Conservation (phyloP, 1,140 invertebrate species). For the Brachionus angularis region DNA sequence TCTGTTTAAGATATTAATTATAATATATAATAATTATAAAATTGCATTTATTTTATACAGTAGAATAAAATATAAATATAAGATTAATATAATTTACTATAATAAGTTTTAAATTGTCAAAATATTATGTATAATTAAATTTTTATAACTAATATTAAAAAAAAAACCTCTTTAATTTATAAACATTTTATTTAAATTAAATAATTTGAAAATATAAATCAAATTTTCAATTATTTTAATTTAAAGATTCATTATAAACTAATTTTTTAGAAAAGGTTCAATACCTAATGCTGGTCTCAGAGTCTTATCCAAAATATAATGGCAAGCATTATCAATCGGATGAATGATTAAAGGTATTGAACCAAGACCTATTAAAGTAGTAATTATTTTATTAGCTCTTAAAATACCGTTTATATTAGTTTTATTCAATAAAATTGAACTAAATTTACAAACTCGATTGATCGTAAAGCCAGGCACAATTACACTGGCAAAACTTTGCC, state of each 20-base stretch:
- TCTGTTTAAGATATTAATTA: too few relatives aligned
- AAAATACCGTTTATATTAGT: constrained; percentile 59
- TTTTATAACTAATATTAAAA: too few relatives aligned
- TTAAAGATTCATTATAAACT: neutral
- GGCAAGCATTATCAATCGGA: constrained; percentile 79
- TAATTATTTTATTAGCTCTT: constrained; percentile 62
- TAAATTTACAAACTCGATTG: constrained; percentile 73
- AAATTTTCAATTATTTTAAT: too few relatives aligned
- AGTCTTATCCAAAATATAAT: constrained; percentile 72
- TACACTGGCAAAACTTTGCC: constrained; percentile 88
- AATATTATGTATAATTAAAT: too few relatives aligned
- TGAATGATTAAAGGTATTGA: constrained; percentile 86
- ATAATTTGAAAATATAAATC: too few relatives aligned
- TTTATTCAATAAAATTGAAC: constrained; percentile 62
- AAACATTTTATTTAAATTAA: too few relatives aligned
- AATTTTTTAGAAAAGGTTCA: neutral
- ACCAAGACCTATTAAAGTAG: constrained; percentile 72
- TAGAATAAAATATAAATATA: too few relatives aligned
- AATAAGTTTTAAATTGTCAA: too few relatives aligned
- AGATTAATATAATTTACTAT: too few relatives aligned
- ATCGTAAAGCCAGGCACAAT: constrained; percentile 85
- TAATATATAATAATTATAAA: too few relatives aligned
- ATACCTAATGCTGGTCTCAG: constrained; percentile 49
- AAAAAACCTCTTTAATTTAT: too few relatives aligned
- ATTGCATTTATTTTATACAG: too few relatives aligned